These are phyloP conservation scores for Anagrus nilaparvatae DNA, from an alignment of 1,140 invertebrate genomes.

Conservation along the genomic window DNA sequence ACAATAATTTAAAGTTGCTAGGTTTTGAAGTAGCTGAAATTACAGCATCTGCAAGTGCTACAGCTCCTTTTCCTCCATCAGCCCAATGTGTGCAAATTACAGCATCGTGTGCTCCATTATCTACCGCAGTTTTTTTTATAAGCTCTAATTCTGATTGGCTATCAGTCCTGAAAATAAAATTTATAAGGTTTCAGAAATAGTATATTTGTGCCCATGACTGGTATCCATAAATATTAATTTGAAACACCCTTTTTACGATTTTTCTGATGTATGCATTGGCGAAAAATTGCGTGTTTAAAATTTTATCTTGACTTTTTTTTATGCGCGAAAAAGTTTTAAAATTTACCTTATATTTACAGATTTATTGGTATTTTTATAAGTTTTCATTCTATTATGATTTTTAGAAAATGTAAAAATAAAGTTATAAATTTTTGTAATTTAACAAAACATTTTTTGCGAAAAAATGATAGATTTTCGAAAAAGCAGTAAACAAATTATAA, in stretches of 20 bases:
- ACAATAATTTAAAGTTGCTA: conserved; percentile 67
- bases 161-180: conserved; percentile 58
- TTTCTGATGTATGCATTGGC: neutral
- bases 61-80: conserved; percentile 79
- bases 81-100: conserved; percentile 87
- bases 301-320: too few species aligned
- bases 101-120: conserved; percentile 76
- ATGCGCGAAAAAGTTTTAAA: too few species aligned
- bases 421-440: too few species aligned
- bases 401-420: too few species aligned
- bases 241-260: neutral
- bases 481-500: too few species aligned
- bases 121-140: conserved; percentile 58
- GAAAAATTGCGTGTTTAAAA: neutral
- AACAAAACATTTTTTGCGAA: too few species aligned
- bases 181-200: too few species aligned
- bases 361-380: too few species aligned
- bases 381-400: too few species aligned
- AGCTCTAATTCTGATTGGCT: conserved; percentile 75
- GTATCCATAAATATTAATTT: conserved; percentile 1
- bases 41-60: conserved; percentile 78
- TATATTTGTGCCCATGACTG: too few species aligned
- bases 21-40: conserved; percentile 59
- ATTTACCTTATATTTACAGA: too few species aligned
- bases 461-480: too few species aligned